Conservation (phyloP, 2,888 invertebrate species). For the Thumatha senex region DNA sequence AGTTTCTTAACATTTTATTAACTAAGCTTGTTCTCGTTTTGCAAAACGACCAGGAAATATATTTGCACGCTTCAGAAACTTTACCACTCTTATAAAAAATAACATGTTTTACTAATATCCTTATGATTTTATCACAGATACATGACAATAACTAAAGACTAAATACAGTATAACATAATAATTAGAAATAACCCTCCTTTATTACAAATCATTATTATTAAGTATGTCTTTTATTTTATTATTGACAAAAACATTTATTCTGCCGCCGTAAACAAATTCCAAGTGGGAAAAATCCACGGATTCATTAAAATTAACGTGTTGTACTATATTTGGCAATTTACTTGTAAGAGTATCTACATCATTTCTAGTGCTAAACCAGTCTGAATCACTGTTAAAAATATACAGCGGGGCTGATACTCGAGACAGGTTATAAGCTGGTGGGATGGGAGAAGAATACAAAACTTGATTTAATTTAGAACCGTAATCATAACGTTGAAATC, state of each 20-base stretch:
- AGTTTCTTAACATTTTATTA: too few species aligned
- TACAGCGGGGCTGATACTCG: conserved; percentile 54
- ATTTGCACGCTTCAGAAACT: too few species aligned
- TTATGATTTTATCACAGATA: background rate
- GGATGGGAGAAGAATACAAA: conserved; percentile 47
- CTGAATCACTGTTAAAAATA: conserved; percentile 60
- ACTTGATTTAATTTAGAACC: conserved; percentile 47
- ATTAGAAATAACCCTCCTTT: too few species aligned
- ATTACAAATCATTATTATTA: conserved; percentile 7
- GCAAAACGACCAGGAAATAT: too few species aligned
- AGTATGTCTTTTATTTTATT: conserved; percentile 42
- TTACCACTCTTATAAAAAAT: too few species aligned
- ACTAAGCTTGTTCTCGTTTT: too few species aligned
- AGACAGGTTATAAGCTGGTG: conserved; percentile 62
- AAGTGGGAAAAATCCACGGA: conserved; percentile 65
- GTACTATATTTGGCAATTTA: conserved; percentile 52
- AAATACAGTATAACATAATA: too few species aligned
- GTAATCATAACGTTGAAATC: conserved; percentile 65
- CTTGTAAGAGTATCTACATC: conserved; percentile 50
- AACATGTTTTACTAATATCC: background rate
- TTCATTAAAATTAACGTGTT: conserved; percentile 49
- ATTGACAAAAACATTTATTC: conserved; percentile 59
- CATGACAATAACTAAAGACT: too few species aligned
- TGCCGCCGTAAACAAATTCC: conserved; percentile 66
- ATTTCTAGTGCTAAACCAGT: conserved; percentile 61